Percentiles rank a stretch among this genome's conserved stretches.
Conservation (phyloP, 1,140 invertebrate species). For the Neodiprion virginianus region DNA sequence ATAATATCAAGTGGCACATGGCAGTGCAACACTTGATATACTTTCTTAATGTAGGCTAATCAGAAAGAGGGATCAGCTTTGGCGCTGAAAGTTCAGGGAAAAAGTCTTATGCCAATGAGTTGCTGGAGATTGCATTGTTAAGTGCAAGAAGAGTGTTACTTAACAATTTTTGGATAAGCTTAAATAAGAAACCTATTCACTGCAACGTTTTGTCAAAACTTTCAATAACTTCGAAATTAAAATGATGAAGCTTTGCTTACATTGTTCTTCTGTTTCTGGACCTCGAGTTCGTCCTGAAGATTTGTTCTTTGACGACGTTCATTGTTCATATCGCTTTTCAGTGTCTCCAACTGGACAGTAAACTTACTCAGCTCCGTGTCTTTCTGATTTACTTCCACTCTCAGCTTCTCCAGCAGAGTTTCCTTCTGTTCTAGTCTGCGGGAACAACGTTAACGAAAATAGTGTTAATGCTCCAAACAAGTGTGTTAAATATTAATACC, state of each 20-base stretch:
- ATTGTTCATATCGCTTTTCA: constrained; percentile 45
- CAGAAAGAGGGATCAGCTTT: too few relatives aligned
- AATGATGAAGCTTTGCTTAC: constrained; percentile 63
- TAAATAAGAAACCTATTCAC: too few relatives aligned
- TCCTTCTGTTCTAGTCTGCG: constrained; percentile 50
- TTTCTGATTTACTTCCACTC: constrained; percentile 47
- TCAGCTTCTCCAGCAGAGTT: constrained; percentile 48
- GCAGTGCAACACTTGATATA: too few relatives aligned
- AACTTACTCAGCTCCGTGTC: constrained; percentile 60
- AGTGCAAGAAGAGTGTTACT: too few relatives aligned
- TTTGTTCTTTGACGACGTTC: constrained; percentile 40
- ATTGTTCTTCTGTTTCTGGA: constrained; percentile 78
- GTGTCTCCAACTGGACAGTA: constrained; percentile 50
- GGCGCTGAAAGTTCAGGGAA: too few relatives aligned
- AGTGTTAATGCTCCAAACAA: not conserved
- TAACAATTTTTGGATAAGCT: too few relatives aligned
- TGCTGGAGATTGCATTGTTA: too few relatives aligned
- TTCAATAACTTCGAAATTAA: not conserved
- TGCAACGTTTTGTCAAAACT: too few relatives aligned
- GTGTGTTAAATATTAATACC: not conserved
- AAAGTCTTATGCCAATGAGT: too few relatives aligned
- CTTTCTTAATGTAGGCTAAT: too few relatives aligned
- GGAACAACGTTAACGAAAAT: constrained; percentile 6
- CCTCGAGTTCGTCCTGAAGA: constrained; percentile 67
- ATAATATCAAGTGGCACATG: too few relatives aligned